Base-by-base conservation (phyloP, 37 sponge, comb jelly and placozoan species). In the Lycopodina hypogea region DNA sequence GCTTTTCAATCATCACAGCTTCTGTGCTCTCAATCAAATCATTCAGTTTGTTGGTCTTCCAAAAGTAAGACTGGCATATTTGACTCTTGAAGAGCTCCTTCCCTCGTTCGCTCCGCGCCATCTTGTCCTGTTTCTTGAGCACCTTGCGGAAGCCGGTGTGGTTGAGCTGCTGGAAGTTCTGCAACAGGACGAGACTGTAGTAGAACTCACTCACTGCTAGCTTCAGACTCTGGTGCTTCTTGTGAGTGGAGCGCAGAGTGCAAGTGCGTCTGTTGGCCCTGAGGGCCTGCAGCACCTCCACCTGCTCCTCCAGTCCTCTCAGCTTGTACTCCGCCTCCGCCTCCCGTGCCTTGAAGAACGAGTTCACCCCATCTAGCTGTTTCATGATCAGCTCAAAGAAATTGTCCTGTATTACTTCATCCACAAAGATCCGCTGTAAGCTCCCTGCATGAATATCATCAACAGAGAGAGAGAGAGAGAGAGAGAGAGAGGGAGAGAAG, bases 81-180 rank as follows among this genome's bases (percentile, higher is more conserved):
- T 53, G 17, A 2, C 55, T 19, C 60, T 77, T 42, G 72, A 82
- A 81, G 45, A 72, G 74, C 26, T 34, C 6, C 58, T 59, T 66
- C 24, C 87, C 87, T 7, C 83, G 69, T 0, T 76, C 55, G 57
- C 83, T 86, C 48, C 67, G 35, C 19, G 74, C 69, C 21, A 93
- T 80, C 78, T 96, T 96, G 78, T 96, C 96, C 52, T 84, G 84
- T 62, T 96, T 96, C 79, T 96, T 96, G 60, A 86, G 71, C 17
- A 93, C 92, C 74, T 96, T 96, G 7, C 96, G 68, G 50, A 96
- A 90, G 0, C 93, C 96, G 34, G 93, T 87, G 69, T 86, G 77
- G 72, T 96, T 96, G 23, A 96, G 81, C 53, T 83, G 79, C 86
- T 94, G 93, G 50, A 77, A 96, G 73, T 96, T 91, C 78, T 96